Conservation (phyloP, 2,888 invertebrate species). For the Busseola fusca region DNA sequence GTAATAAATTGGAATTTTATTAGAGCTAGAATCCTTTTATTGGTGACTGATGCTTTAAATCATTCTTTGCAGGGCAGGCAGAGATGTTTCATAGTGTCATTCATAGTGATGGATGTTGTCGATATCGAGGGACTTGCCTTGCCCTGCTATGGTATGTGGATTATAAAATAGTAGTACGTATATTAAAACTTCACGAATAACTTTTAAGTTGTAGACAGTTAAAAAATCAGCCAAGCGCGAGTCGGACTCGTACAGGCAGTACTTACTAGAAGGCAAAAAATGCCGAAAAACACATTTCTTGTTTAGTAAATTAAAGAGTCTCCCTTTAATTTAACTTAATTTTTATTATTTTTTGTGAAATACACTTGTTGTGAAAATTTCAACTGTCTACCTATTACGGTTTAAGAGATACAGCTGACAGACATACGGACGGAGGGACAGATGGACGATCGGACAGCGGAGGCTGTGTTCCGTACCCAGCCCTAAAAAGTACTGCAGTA, state of each 20-base stretch:
- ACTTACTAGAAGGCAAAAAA: not conserved
- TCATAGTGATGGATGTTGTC: conserved; percentile 42
- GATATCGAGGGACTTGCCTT: not conserved
- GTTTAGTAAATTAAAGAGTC: not conserved
- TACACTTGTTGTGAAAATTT: not conserved
- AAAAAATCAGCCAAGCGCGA: not conserved
- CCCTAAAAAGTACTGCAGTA: not conserved
- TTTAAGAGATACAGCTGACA: not conserved
- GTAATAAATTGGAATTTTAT: conserved; percentile 27
- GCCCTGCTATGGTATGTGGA: conserved; percentile 34
- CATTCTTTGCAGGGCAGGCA: conserved; percentile 27
- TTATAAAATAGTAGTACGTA: conserved; percentile 16
- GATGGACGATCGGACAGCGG: too few relatives aligned
- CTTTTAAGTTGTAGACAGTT: not conserved
- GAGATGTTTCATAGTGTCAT: conserved; percentile 26
- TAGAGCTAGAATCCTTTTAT: conserved; percentile 37
- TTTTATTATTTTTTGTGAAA: too few relatives aligned
- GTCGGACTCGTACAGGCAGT: not conserved
- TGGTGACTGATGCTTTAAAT: conserved; percentile 38
- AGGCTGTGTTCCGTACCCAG: not conserved
- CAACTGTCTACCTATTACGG: too few relatives aligned
- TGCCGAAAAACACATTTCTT: not conserved
- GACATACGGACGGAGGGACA: too few relatives aligned
- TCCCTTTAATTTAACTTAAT: too few relatives aligned
- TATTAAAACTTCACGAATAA: conserved; percentile 5